Evolutionary conservation across 2,113 vertebrate genomes (phyloP).

Genomic region (Lophius piscatorius): DNA sequence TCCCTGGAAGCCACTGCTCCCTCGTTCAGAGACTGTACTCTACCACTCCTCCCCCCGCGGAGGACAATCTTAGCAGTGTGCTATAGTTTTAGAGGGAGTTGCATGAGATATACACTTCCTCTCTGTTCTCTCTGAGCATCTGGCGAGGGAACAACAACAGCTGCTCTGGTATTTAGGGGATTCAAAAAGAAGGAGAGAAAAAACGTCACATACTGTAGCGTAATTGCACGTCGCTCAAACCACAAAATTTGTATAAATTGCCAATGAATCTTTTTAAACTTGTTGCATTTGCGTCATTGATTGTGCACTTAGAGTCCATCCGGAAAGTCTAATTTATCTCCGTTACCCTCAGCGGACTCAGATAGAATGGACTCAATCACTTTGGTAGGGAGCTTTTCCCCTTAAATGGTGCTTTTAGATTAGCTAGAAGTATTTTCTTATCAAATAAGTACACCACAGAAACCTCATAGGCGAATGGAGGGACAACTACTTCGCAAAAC

Average conservation of each 20-base stretch:
- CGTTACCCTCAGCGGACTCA: constrained; percentile 82
- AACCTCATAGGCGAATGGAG: constrained; percentile 55
- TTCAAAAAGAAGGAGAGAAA: constrained; percentile 26
- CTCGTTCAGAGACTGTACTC: constrained; percentile 45
- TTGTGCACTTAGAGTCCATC: constrained; percentile 70
- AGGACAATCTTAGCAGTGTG: constrained; percentile 68
- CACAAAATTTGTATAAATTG: constrained; percentile 63
- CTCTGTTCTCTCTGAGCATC: constrained; percentile 37
- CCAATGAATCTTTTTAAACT: constrained; percentile 53
- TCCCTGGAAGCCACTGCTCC: constrained; percentile 30
- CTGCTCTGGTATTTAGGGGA: constrained; percentile 47
- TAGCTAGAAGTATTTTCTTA: constrained; percentile 88
- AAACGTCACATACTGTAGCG: constrained; percentile 55
- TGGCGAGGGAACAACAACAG: constrained; percentile 44
- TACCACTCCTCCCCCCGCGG: constrained; percentile 41
- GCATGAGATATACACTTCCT: constrained; percentile 46
- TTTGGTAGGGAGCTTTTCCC: constrained; percentile 83
- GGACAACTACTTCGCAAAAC: constrained; percentile 74
- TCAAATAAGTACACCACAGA: constrained; percentile 66
- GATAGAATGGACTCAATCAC: constrained; percentile 89
- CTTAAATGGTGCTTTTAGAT: constrained; percentile 95
- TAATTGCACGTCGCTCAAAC: constrained; percentile 67
- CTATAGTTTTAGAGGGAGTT: constrained; percentile 48
- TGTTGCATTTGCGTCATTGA: constrained; percentile 62
- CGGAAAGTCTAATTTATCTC: too few relatives aligned